Percentiles rank a stretch among this genome's conserved stretches.
phyloP scores from a whole-genome alignment of 2,888 invertebrate species.

The Seira sanloemensis region DNA sequence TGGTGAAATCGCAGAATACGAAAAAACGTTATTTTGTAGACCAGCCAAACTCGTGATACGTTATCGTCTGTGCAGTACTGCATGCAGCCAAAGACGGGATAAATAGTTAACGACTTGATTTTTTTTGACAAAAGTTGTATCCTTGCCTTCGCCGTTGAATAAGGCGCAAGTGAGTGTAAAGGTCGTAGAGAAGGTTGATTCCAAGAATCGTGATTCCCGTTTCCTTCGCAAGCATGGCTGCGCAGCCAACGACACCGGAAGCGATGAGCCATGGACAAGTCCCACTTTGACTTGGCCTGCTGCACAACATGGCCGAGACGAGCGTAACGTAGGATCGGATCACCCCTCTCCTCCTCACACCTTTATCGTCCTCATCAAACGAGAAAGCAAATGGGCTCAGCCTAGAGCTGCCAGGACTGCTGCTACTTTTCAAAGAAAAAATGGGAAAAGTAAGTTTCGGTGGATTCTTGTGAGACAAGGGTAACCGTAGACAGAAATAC shows the following conservation, averaged over 20 bases:
- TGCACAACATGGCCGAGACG: too few species aligned
- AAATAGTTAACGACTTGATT: too few species aligned
- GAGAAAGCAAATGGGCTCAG: background rate
- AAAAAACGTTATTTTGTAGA: too few species aligned
- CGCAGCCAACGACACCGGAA: slow-evolving; percentile 79
- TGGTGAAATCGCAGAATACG: too few species aligned
- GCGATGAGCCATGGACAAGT: slow-evolving; percentile 61
- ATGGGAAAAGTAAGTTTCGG: too few species aligned
- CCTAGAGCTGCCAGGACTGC: background rate
- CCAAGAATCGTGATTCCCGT: slow-evolving; percentile 88
- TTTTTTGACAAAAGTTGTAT: too few species aligned
- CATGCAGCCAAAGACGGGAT: too few species aligned
- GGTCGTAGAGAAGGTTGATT: slow-evolving; percentile 86
- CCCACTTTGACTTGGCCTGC: slow-evolving; percentile 5
- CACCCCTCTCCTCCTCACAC: slow-evolving; percentile 3
- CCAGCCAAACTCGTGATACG: too few species aligned
- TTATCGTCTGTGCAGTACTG: too few species aligned
- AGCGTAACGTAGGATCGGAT: background rate
- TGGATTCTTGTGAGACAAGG: too few species aligned
- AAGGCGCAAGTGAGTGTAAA: slow-evolving; percentile 84
- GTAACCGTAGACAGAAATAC: too few species aligned
- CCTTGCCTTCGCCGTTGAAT: slow-evolving; percentile 80
- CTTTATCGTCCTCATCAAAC: background rate
- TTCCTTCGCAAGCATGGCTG: slow-evolving; percentile 91
- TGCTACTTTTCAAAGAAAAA: too few species aligned